phyloP scores from a whole-genome alignment of 2,113 vertebrate species.

The Cryptotis parvus region DNA sequence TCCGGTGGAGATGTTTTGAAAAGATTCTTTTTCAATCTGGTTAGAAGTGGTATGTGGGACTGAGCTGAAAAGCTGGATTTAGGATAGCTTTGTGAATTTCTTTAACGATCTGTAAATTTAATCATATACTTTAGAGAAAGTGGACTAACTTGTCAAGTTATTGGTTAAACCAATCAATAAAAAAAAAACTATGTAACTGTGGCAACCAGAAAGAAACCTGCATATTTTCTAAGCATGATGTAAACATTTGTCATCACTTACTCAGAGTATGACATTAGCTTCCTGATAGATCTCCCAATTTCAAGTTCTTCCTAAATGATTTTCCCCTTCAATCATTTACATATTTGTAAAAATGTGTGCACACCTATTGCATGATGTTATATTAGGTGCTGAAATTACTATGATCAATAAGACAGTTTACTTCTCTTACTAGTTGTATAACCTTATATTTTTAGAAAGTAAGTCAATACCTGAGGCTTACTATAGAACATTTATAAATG shows the following conservation, averaged over 20 bases:
- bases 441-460: background rate
- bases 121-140: constrained; percentile 58
- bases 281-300: constrained; percentile 10
- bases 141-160: constrained; percentile 43
- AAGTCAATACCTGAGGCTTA: background rate
- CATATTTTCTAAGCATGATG: constrained; percentile 40
- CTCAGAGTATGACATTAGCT: background rate
- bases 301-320: background rate
- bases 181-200: constrained; percentile 18
- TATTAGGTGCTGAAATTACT: constrained; percentile 38
- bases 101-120: constrained; percentile 45
- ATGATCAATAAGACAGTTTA: background rate
- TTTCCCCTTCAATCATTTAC: background rate
- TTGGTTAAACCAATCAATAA: constrained; percentile 35
- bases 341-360: constrained; percentile 49
- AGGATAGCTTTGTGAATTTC: constrained; percentile 72
- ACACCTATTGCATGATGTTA: background rate
- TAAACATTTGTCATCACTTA: background rate
- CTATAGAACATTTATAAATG: constrained; percentile 11
- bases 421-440: constrained; percentile 21
- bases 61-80: constrained; percentile 78
- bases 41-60: constrained; percentile 63
- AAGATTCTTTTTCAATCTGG: constrained; percentile 75
- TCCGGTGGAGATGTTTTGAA: constrained; percentile 76
- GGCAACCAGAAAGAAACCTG: background rate